Percentiles rank a stretch among this genome's conserved stretches.
Evolutionary conservation across 1,140 invertebrate genomes (phyloP).

Genomic region (Drosophila neocordata): DNA sequence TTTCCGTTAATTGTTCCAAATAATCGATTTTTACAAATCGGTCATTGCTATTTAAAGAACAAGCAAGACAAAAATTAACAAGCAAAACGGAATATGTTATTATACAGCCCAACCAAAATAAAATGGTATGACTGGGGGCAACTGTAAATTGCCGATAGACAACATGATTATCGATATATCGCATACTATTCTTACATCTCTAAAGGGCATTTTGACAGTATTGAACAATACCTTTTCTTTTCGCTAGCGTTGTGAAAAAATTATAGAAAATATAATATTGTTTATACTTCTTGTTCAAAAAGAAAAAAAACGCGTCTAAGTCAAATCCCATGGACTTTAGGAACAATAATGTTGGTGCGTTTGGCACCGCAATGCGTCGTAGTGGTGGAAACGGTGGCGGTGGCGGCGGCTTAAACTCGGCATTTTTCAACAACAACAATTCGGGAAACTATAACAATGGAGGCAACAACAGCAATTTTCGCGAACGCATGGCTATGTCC

Average conservation of each 20-base stretch:
- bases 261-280: not conserved
- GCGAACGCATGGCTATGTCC: not conserved
- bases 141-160: too few relatives aligned
- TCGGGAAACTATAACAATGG: too few relatives aligned
- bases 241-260: not conserved
- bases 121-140: too few relatives aligned
- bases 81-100: too few relatives aligned
- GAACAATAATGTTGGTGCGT: not conserved
- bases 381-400: not conserved
- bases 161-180: too few relatives aligned
- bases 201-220: too few relatives aligned
- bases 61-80: too few relatives aligned
- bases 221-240: too few relatives aligned
- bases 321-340: not conserved
- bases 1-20: not conserved
- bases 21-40: too few relatives aligned
- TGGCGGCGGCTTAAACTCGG: not conserved
- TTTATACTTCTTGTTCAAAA: not conserved
- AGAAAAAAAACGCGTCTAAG: not conserved
- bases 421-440: conserved; percentile 2
- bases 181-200: too few relatives aligned
- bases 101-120: too few relatives aligned
- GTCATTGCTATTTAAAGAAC: too few relatives aligned
- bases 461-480: not conserved
- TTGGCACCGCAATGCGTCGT: not conserved